Base-by-base conservation (phyloP, 2,888 invertebrate species). In the Drosophila nigricruria region DNA sequence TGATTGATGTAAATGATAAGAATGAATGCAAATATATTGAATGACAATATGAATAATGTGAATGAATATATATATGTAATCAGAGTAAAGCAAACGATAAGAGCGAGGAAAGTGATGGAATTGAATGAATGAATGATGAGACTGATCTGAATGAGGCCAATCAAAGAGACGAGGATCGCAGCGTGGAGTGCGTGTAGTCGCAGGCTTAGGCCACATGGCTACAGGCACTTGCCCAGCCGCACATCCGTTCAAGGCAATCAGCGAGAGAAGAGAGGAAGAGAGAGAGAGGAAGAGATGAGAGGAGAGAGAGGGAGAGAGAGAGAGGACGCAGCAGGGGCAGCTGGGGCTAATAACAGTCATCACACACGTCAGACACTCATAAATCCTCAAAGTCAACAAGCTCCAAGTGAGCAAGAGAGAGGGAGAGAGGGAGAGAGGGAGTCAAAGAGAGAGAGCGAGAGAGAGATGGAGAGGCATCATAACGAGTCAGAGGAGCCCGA, bases 321-420 rank as follows among this genome's bases (percentile, higher is more conserved):
- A 40, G n/a, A 36, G 32, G 45, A 23, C 27, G 53, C 10, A 27
- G 53, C 36, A 66, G 32, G 76, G 66, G 85, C 23, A 57, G 74
- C 69, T 67, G 75, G 69, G 80, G 82, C 88, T 90, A 90, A 90
- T 90, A 90, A 90, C 90, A 88, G 90, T 90, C 90, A 90, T 90
- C 91, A 85, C 82, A 88, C 89, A 81, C 83, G 81, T 82, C 87
- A 85, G 85, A 90, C 81, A 86, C 87, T 83, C 90, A 90, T 90
- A 90, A 90, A 90, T 90, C 88, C 88, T 90, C 81, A 82, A 79
- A 77, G 80, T 80, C 83, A 90, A 85, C 84, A 82, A 88, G 77
- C 64, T 59, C 53, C 53, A 36, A 34, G 32, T 16, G 52, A 50
- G 52, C 20, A 1, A 10, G 8, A 30, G 50, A 50, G 5, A 18